Evolutionary conservation across 2,797 vertebrate species (phyloP), one percentile per base, ranked within the genome.

Genomic region (Clarias fuscus): DNA sequence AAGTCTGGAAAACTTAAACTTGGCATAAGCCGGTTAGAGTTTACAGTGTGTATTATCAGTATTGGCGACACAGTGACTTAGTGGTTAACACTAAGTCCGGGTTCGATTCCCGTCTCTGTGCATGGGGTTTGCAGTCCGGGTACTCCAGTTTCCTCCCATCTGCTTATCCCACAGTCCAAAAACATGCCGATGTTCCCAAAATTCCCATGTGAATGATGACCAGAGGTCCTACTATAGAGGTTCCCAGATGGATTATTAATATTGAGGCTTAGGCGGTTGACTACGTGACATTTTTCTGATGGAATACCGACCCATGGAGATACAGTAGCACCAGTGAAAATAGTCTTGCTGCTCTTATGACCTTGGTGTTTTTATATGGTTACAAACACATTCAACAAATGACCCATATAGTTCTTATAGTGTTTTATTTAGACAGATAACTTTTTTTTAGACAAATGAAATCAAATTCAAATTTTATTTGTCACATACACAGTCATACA

Each of bases 311-410:
- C 85, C 76, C 58, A 82, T 84, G 58, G 64, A 81, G 37, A 4
- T 83, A 33, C 33, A 33, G 33, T 33, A 84, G 48, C 75, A 80
- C 81, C 65, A 77, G 78, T 33, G 77, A 81, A 73, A 65, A 84
- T 86, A 67, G 85, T 76, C 68, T 68, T 67, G 65, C 71, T 82
- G 72, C 84, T 81, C 70, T 65, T 88, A 64, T 88, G 65, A 76
- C 61, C 22, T 85, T 53, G 43, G 10, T 56, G 48, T 76, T 53
- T 76, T 48, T 27, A 7, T 17, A 6, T 56, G 48, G 48, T 88
- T 84, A 87, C 84, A 87, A 88, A 80, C 89, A 91, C 82, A 87
- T 67, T 88, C 48, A 88, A 67, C 64, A 91, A 90, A 87, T 76
- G 73, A 78, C 77, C 65, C 58, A 70, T 75, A 67, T 88, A 37